A percentile compares a stretch with the other conserved stretches of the same genome.
phyloP scores from a whole-genome alignment of 2,113 vertebrate species.

The Anoura caudifer region DNA sequence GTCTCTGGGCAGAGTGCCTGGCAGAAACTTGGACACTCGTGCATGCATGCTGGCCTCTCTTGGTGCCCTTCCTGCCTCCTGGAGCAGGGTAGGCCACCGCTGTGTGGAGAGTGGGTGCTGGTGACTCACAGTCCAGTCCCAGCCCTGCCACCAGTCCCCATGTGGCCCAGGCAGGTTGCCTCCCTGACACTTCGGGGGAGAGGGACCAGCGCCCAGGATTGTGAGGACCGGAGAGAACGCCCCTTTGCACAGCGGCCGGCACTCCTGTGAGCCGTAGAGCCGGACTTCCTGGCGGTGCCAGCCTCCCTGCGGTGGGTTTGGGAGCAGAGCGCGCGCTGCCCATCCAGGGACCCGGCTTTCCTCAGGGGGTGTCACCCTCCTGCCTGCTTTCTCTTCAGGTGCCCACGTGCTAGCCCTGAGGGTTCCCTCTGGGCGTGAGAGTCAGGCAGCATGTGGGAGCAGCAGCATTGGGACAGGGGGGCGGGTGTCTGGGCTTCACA shows the following conservation, averaged over 20 bases:
- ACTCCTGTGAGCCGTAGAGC: neutral
- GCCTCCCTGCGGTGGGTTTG: fast-evolving
- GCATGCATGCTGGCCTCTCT: fast-evolving
- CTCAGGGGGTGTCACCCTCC: neutral
- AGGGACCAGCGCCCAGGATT: neutral
- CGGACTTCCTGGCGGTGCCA: fast-evolving
- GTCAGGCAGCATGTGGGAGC: neutral
- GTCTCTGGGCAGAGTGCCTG: fast-evolving
- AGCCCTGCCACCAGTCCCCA: neutral
- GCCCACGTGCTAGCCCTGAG: fast-evolving
- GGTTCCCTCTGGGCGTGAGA: neutral
- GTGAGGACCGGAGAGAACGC: neutral
- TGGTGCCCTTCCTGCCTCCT: neutral
- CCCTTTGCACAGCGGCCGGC: neutral
- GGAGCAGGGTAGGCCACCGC: neutral
- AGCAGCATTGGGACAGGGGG: neutral
- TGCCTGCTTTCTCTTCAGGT: neutral
- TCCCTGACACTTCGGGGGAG: neutral
- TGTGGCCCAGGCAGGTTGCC: neutral
- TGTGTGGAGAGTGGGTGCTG: neutral
- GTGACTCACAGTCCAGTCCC: neutral
- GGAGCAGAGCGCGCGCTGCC: fast-evolving
- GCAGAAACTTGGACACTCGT: neutral
- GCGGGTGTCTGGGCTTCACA: neutral
- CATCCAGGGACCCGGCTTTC: neutral